A percentile compares a stretch with the other conserved stretches of the same genome.
These are phyloP conservation scores for Pegoplata infirma DNA, from an alignment of 2,888 invertebrate species.

Conservation along the genomic window DNA sequence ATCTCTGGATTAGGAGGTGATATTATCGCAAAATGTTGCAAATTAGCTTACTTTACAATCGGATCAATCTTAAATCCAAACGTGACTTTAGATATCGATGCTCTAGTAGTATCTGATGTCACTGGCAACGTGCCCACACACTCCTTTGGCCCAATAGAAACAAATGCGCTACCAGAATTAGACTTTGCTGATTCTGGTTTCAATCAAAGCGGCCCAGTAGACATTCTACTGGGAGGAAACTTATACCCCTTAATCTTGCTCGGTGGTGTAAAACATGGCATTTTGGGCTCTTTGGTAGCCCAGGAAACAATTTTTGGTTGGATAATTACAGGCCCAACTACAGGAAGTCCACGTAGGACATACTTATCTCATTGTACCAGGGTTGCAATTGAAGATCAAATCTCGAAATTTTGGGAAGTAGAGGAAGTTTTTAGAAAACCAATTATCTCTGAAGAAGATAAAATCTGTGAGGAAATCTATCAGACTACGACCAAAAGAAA, in stretches of 20 bases:
- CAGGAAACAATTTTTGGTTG: slow-evolving; percentile 38
- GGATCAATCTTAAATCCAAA: background rate
- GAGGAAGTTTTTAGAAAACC: background rate
- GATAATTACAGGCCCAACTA: slow-evolving; percentile 24
- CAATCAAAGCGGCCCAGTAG: background rate
- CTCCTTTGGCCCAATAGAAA: background rate
- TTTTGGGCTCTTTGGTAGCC: slow-evolving; percentile 2
- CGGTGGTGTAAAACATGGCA: background rate
- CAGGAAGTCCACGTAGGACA: background rate
- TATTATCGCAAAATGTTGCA: slow-evolving; percentile 13
- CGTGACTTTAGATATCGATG: slow-evolving; percentile 2
- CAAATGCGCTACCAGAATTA: background rate
- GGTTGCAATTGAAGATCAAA: slow-evolving; percentile 1
- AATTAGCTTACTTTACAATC: background rate
- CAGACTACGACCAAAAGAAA: background rate
- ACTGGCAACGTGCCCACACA: background rate
- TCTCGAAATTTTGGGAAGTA: background rate
- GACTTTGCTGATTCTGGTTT: background rate
- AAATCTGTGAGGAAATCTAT: background rate
- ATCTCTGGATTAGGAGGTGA: slow-evolving; percentile 5
- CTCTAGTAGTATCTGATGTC: background rate
- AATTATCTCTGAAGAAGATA: background rate
- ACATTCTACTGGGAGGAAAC: slow-evolving; percentile 5
- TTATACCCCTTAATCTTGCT: slow-evolving; percentile 10
- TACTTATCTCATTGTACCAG: background rate